A percentile compares a stretch with the other conserved stretches of the same genome.
These are phyloP conservation scores for Drosophila macrothrix DNA, from an alignment of 2,888 invertebrate genomes.

Conservation along the genomic window DNA sequence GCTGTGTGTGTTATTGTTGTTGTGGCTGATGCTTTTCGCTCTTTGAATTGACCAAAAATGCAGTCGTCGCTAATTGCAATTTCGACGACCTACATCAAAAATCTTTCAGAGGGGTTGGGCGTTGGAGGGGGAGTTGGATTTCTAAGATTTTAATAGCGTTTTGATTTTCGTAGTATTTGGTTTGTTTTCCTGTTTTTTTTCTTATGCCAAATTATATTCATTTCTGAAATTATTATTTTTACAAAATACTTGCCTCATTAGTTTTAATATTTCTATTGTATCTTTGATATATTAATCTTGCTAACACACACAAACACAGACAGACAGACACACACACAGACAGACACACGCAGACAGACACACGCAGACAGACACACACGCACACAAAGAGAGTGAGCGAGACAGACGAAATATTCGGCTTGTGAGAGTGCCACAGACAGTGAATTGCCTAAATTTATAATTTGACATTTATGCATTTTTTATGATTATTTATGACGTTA, in stretches of 20 bases:
- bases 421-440: slow-evolving; percentile 19
- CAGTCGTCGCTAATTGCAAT: slow-evolving; percentile 65
- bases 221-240: background rate
- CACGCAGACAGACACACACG: background rate
- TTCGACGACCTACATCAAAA: slow-evolving; percentile 59
- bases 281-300: background rate
- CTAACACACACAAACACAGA: background rate
- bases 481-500: slow-evolving; percentile 69
- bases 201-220: slow-evolving; percentile 13
- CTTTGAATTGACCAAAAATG: slow-evolving; percentile 42
- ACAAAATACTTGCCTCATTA: slow-evolving; percentile 1
- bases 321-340: background rate
- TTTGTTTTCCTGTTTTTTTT: background rate
- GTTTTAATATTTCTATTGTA: background rate
- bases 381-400: background rate
- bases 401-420: slow-evolving; percentile 4
- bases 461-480: slow-evolving; percentile 72
- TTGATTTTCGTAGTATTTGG: background rate
- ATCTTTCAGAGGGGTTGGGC: background rate
- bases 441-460: slow-evolving; percentile 56
- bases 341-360: background rate
- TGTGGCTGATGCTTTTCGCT: background rate
- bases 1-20: slow-evolving; percentile 2
- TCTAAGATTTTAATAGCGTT: background rate
- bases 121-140: background rate